Base-by-base conservation (phyloP, 2,888 invertebrate genomes). In the Boloria selene region DNA sequence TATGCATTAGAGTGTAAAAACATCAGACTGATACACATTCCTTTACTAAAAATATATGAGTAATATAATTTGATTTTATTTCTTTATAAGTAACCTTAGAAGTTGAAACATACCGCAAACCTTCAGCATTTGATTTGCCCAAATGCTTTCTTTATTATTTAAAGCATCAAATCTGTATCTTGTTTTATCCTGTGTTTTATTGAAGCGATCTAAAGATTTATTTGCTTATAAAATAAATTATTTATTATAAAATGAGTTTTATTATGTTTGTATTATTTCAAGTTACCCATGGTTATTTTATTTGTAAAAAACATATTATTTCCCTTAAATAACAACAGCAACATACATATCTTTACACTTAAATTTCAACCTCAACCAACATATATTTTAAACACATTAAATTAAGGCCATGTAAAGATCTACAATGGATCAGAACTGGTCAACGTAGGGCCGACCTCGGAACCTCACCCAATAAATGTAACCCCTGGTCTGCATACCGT, bases 161-260 rank as follows among this genome's bases (percentile, higher is more conserved):
- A 50, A 55, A 54, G 50, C 26, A 53, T 65, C 53, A 62, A 53
- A 56, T 45, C 51, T 59, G 65, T 55, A 18, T 60, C 62, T 64
- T 65, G 13, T 63, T 61, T 63, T 60, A 60, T 62, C 62, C 56
- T 67, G 61, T 66, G 61, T 70, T 63, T 67, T 64, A 67, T 67
- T 64, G 55, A 68, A 67, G 67, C 68, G 61, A 70, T 69, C 65
- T 67, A 66, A 65, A 70, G 64, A 70, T 71, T 72, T 67, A 72
- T 70, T 71, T 72, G 71, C 72, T 68, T 70, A 69, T 61, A 70
- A 59, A 72, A 72, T 71, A 70, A 72, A 72, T 71, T 72, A 72
- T 72, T 72, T 64, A 73, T 68, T 73, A 72, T 64, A 70, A 65
- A 67, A 44, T n/a, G 26, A 16, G 47, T 22, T 65, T 69, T 58